Base-by-base conservation (phyloP, 2,797 vertebrate genomes). In the Tragopan temminckii region DNA sequence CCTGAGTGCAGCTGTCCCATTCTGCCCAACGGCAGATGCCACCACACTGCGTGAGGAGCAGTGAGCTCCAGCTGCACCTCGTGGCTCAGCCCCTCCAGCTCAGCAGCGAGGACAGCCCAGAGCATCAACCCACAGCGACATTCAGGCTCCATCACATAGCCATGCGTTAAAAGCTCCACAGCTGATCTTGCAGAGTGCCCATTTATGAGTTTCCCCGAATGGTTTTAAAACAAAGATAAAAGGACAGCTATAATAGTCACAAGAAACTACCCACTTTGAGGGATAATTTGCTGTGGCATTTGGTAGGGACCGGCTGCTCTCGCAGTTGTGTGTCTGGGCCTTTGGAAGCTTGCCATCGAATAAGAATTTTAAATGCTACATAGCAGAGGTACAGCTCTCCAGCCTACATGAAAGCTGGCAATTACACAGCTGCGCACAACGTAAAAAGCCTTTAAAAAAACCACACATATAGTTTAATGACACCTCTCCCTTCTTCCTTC, bases 361-460 rank as follows among this genome's bases (percentile, higher is more conserved):
- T 31, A 63, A 57, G 18, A 69, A 80, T 55, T 84, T 55, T 57
- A 87, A 88, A 67, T 58, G 68, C 58, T 53, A 21, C 27, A 8
- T 3, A 29, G 78, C 15, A 63, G 81, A 77, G 80, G 66, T 8
- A 62, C 79, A 72, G 50, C 72, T 45, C 57, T 57, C 46, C 66
- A 81, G 81, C 68, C 80, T 78, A 36, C 31, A 4, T 40, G 77
- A 95, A 94, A 91, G 74, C 87, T 85, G 55, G 79, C 81, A 95
- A 80, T 96, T 84, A 91, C 85, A 68, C 88, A 90, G 96, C 89
- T 88, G 77, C 86, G 62, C 55, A 48, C 45, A 50, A 63, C 16
- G 50, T n/a, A 63, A 93, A 79, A 76, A 87, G 55, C 58, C 79
- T 76, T 55, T 43, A 3, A 93, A 35, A 61, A 74, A 81, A 84